Base-by-base conservation (phyloP, 2,888 invertebrate genomes). In the Ophioninae sp. region DNA sequence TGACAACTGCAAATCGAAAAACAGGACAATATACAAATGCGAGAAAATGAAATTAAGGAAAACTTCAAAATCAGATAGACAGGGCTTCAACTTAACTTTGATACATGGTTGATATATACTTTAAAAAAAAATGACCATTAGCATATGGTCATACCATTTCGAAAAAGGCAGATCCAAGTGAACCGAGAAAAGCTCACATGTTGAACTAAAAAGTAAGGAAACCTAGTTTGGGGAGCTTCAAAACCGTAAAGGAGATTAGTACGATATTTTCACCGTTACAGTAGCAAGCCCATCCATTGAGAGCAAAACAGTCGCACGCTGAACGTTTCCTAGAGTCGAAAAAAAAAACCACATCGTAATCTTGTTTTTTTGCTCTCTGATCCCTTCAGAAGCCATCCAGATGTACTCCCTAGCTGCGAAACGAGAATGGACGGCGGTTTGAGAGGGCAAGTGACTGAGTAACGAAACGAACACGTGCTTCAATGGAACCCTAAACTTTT, bases 271-370 rank as follows among this genome's bases (percentile, higher is more conserved):
- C 22, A 73, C 56, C 30, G 20, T 20, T 56, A 56, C 9, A n/a
- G 30, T 63, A 63, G 37, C 69, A 22, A 37, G 39, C 63, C 56
- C 67, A 30, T 65, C 56, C 79, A 82, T 82, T 82, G 82, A 82
- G 64, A 65, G 51, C n/a, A 39, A 13, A 37, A 13, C 10, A 2
- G 22, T 41, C 17, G 6, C 59, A 61, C 65, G 39, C 51, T 6
- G 30, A 23, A 30, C 20, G 61, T 39, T 61, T 77, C 61, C 37
- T 8, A 22, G 61, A 61, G 72, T 51, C n/a, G 64, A 79, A 13
- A 78, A 82, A 82, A 75, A 64, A 23, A 72, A 65, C 51, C 23
- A 51, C 67, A 65, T 69, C 75, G 30, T 65, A 56, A 71, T 71
- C 17, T 39, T 64, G 64, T 44, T 51, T 51, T 59, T 9, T 72